phyloP scores from a whole-genome alignment of 2,888 invertebrate genomes.

The Melipona beecheii region DNA sequence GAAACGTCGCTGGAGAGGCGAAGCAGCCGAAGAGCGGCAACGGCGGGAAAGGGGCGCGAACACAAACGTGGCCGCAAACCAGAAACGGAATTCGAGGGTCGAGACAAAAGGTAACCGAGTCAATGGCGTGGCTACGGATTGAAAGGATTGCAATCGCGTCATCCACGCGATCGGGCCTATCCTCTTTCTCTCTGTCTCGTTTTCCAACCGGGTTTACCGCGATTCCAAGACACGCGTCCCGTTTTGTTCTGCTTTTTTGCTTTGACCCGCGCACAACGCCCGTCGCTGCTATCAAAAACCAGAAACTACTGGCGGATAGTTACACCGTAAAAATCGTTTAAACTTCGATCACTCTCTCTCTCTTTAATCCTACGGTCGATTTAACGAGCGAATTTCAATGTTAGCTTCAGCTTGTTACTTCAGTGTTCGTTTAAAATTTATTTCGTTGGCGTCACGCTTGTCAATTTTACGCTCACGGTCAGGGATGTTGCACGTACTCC shows the following conservation, averaged over 20 bases:
- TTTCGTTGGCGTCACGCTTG: too few relatives aligned
- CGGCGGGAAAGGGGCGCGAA: neutral
- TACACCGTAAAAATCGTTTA: neutral
- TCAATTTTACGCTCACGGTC: too few relatives aligned
- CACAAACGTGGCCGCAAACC: conserved; percentile 15
- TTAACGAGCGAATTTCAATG: neutral
- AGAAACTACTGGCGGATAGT: neutral
- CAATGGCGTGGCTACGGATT: neutral
- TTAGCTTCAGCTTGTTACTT: too few relatives aligned
- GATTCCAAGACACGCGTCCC: neutral
- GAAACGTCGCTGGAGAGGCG: neutral
- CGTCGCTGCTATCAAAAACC: neutral
- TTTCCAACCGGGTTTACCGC: neutral
- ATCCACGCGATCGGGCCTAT: neutral
- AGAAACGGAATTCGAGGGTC: neutral
- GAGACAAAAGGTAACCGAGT: conserved; percentile 28
- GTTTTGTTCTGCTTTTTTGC: conserved; percentile 1
- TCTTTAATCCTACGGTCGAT: neutral
- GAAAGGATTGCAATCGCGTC: conserved; percentile 10
- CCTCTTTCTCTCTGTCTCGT: neutral
- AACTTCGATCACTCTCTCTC: neutral
- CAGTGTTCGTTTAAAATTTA: too few relatives aligned
- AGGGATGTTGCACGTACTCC: too few relatives aligned
- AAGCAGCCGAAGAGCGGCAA: neutral
- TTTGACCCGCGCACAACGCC: conserved; percentile 6